Evolutionary conservation across 2,888 invertebrate genomes (phyloP).

Genomic region (Hermaeophaga mercurialis): DNA sequence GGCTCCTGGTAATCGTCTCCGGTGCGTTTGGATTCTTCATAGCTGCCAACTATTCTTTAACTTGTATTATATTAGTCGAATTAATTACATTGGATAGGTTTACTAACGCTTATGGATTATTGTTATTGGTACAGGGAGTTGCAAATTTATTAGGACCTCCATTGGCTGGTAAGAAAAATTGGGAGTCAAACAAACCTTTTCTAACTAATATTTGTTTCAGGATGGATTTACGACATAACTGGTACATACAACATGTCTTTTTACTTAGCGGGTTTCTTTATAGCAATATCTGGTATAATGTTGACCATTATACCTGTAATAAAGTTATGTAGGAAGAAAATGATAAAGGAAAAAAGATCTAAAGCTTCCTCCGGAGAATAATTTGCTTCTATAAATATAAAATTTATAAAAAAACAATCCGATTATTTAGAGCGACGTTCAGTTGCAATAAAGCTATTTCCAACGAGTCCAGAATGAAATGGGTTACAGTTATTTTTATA

Average conservation of each 20-base stretch:
- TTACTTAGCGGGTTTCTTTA: conserved; percentile 81
- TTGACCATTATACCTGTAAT: conserved; percentile 57
- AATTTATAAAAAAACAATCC: background rate
- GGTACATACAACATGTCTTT: conserved; percentile 79
- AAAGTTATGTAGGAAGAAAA: conserved; percentile 45
- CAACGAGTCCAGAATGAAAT: too few species aligned
- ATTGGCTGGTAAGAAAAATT: conserved; percentile 74
- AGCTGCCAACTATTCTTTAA: conserved; percentile 90
- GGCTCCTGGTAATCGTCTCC: conserved; percentile 66
- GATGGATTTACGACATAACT: conserved; percentile 81
- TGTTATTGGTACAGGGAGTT: conserved; percentile 86
- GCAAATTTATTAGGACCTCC: conserved; percentile 91
- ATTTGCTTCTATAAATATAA: conserved; percentile 28
- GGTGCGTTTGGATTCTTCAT: conserved; percentile 89
- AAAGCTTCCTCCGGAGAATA: conserved; percentile 24
- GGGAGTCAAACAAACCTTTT: too few species aligned
- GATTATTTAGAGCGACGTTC: background rate
- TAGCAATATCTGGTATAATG: conserved; percentile 73
- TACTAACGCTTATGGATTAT: conserved; percentile 87
- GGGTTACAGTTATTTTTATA: too few species aligned
- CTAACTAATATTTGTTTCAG: conserved; percentile 59
- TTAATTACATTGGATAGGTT: conserved; percentile 88
- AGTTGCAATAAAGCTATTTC: background rate
- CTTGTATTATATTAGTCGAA: conserved; percentile 88
- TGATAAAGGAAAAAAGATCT: background rate